Conservation (phyloP, 2,113 vertebrate species). For the Gopherus flavomarginatus region DNA sequence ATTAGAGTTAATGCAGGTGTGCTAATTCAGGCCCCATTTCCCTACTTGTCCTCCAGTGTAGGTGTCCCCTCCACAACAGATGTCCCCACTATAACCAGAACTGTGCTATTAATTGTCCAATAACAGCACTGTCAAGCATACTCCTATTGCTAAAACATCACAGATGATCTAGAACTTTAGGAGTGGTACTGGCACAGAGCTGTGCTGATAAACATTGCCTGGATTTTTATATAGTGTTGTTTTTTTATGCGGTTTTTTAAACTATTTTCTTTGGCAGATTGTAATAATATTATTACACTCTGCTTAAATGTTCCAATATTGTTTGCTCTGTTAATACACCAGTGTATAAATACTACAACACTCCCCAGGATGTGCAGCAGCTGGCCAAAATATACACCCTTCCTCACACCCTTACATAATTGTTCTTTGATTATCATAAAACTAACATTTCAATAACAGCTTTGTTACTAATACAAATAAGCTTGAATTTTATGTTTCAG, state of each 20-base stretch:
- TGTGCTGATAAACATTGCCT: background rate
- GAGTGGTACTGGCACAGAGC: background rate
- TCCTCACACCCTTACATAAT: slow-evolving; percentile 17
- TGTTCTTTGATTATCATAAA: slow-evolving; percentile 62
- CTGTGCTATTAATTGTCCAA: background rate
- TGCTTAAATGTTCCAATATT: slow-evolving; percentile 26
- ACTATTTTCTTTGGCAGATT: slow-evolving; percentile 46
- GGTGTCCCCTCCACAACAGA: background rate
- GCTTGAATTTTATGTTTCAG: background rate
- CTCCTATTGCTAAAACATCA: background rate
- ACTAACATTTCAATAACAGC: slow-evolving; percentile 25
- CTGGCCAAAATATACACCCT: slow-evolving; percentile 48
- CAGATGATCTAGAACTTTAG: background rate
- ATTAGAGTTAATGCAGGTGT: background rate
- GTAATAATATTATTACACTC: background rate
- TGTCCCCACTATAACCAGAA: fast-evolving
- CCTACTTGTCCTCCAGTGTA: background rate
- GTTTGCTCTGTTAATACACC: slow-evolving; percentile 49
- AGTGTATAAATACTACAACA: slow-evolving; percentile 31
- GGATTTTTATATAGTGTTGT: background rate
- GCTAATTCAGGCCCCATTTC: fast-evolving
- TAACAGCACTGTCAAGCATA: background rate
- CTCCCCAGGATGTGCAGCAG: background rate
- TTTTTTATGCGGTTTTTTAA: background rate
- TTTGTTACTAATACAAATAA: slow-evolving; percentile 56